Conservation (phyloP, 2,888 invertebrate genomes). For the Hyalella azteca region DNA sequence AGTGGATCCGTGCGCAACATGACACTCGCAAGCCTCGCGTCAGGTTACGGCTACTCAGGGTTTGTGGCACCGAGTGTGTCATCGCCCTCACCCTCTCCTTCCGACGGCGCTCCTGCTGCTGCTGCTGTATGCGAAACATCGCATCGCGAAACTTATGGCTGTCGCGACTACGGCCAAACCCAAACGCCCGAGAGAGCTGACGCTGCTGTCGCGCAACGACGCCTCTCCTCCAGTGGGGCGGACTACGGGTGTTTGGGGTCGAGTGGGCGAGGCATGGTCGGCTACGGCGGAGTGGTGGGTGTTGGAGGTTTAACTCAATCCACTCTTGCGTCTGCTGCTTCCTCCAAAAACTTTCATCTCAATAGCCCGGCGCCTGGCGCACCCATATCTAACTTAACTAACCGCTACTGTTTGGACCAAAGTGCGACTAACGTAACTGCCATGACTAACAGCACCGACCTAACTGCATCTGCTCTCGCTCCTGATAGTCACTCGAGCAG, state of each 20-base stretch:
- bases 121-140: not conserved
- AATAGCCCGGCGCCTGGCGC: not conserved
- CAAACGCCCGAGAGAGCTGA: not conserved
- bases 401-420: not conserved
- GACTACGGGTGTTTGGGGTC: conserved; percentile 14
- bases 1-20: not conserved
- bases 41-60: conserved; percentile 27
- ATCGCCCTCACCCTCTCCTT: no score
- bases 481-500: not conserved
- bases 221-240: not conserved
- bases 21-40: not conserved
- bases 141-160: not conserved
- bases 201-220: not conserved
- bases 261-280: conserved; percentile 8
- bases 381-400: conserved; percentile 3
- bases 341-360: conserved; percentile 24
- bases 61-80: not conserved
- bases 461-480: not conserved
- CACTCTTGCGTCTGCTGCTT: conserved; percentile 12
- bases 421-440: not conserved
- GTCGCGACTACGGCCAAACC: conserved; percentile 1
- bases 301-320: conserved; percentile 33
- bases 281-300: conserved; percentile 38
- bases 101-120: not conserved
- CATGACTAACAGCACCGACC: conserved; percentile 26